phyloP scores from a whole-genome alignment of 2,797 vertebrate species.

The Rhinichthys osculus region DNA sequence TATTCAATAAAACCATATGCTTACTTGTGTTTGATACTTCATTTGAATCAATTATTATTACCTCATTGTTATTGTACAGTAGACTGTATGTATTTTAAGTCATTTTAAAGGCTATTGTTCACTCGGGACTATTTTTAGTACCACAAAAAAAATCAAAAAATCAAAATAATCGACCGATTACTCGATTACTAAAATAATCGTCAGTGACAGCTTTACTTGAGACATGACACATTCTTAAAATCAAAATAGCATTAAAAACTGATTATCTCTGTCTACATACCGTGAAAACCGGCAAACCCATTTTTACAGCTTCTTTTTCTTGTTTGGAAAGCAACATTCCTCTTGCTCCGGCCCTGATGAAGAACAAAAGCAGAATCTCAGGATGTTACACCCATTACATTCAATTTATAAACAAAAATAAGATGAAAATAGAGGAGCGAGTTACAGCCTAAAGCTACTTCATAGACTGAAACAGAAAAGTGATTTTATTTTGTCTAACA shows the following conservation, averaged over 20 bases:
- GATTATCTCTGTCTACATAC: constrained; percentile 69
- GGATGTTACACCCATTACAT: neutral
- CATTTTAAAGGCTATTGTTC: neutral
- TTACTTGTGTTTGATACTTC: neutral
- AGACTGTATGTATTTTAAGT: neutral
- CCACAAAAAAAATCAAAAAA: neutral
- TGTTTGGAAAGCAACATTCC: constrained; percentile 88
- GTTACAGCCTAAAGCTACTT: neutral
- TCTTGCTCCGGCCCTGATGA: constrained; percentile 78
- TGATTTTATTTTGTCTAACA: neutral
- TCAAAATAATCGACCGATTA: neutral
- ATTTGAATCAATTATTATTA: neutral
- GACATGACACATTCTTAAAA: neutral
- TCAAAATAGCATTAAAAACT: neutral
- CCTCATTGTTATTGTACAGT: neutral
- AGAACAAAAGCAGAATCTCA: neutral
- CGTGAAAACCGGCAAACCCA: constrained; percentile 92
- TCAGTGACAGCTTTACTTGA: neutral
- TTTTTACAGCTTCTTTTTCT: constrained; percentile 91
- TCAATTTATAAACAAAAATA: neutral
- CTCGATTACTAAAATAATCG: neutral
- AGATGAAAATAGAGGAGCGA: neutral
- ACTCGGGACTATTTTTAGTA: neutral
- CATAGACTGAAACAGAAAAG: neutral
- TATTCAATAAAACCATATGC: neutral